Percentiles rank a stretch among this genome's conserved stretches.
Conservation (phyloP, 2,113 vertebrate genomes). For the Tretioscincus oriximinensis region DNA sequence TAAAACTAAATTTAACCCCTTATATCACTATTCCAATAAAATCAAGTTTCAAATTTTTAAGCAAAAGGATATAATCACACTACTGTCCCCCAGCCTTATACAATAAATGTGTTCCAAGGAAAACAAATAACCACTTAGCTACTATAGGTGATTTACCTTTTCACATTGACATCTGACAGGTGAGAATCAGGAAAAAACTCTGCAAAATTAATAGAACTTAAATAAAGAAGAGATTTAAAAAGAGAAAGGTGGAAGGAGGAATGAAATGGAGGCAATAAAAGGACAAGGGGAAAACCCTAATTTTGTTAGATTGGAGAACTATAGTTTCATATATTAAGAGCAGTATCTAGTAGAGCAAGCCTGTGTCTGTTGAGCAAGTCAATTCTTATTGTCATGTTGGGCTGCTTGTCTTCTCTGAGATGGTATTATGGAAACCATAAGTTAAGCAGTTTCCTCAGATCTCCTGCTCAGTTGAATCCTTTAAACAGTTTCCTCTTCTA, state of each 20-base stretch:
- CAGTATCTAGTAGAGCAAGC: background rate
- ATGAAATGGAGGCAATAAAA: background rate
- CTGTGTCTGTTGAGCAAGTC: too few species aligned
- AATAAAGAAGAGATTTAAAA: background rate
- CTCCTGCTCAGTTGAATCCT: too few species aligned
- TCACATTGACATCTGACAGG: background rate
- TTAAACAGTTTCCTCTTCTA: too few species aligned
- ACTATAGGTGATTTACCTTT: background rate
- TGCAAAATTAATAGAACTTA: background rate
- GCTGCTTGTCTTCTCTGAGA: too few species aligned
- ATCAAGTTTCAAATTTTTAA: background rate
- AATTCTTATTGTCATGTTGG: too few species aligned
- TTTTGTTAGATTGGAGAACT: background rate
- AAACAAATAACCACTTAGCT: conserved; percentile 3
- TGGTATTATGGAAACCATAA: too few species aligned
- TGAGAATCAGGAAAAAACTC: background rate
- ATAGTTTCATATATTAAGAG: background rate
- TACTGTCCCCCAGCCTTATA: background rate
- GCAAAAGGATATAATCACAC: background rate
- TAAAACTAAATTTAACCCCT: too few species aligned
- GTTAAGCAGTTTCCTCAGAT: too few species aligned
- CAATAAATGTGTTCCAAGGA: background rate
- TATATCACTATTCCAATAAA: background rate
- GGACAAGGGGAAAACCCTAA: background rate
- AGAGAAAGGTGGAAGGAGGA: background rate